phyloP scores from a whole-genome alignment of 2,113 vertebrate genomes.

The Carassius gibelio region DNA sequence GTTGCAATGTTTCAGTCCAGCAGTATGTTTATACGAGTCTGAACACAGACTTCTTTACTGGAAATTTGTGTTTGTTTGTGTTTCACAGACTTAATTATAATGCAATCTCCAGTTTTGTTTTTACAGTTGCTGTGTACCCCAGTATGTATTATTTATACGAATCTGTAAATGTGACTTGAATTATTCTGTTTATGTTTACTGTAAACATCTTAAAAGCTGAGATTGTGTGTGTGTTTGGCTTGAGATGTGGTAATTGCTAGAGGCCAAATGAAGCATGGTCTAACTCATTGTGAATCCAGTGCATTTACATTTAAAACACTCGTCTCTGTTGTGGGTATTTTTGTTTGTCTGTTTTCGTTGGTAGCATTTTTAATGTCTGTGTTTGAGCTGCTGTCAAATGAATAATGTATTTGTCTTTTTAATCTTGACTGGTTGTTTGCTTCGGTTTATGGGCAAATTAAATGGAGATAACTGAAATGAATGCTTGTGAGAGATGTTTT shows the following conservation, averaged over 20 bases:
- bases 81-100: slow-evolving; percentile 79
- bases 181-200: slow-evolving; percentile 80
- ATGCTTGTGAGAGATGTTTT: neutral
- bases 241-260: slow-evolving; percentile 65
- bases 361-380: slow-evolving; percentile 32
- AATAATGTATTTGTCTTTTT: slow-evolving; percentile 48
- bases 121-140: slow-evolving; percentile 72
- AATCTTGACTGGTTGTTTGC: slow-evolving; percentile 25
- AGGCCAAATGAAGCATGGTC: slow-evolving; percentile 50
- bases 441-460: slow-evolving; percentile 4
- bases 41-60: slow-evolving; percentile 74
- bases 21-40: slow-evolving; percentile 74
- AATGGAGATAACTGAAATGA: neutral
- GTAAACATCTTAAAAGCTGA: slow-evolving; percentile 73
- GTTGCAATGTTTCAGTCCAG: slow-evolving; percentile 73
- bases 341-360: slow-evolving; percentile 42
- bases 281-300: slow-evolving; percentile 33
- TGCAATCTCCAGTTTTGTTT: slow-evolving; percentile 78
- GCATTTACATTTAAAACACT: slow-evolving; percentile 40
- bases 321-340: slow-evolving; percentile 44
- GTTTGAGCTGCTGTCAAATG: slow-evolving; percentile 35
- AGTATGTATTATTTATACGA: slow-evolving; percentile 77
- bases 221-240: slow-evolving; percentile 52
- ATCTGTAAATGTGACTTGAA: slow-evolving; percentile 75
- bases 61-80: slow-evolving; percentile 77